Conservation (phyloP, 1,140 invertebrate species). For the Drosophila mojavensis region DNA sequence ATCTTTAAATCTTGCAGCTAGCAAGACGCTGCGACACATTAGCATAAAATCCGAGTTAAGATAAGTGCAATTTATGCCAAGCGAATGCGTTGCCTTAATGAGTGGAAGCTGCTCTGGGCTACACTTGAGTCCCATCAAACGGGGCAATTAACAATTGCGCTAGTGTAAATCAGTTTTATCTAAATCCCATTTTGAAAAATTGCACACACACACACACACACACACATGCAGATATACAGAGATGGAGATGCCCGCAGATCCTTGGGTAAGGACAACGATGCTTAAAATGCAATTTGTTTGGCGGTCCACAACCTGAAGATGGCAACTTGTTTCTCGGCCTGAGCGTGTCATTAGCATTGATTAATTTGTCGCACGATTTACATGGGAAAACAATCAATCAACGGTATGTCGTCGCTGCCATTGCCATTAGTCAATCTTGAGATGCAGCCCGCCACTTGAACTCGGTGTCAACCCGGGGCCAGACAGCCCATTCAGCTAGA, state of each 20-base stretch:
- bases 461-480: conserved; percentile 58
- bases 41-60: conserved; percentile 83
- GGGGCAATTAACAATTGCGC: conserved; percentile 67
- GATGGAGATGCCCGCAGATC: conserved; percentile 19
- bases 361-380: conserved; percentile 83
- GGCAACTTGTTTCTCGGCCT: conserved; percentile 57
- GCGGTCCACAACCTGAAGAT: conserved; percentile 51
- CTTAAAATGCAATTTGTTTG: conserved; percentile 79
- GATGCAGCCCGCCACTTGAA: conserved; percentile 71
- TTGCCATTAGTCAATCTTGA: conserved; percentile 77
- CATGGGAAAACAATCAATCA: conserved; percentile 84
- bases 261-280: conserved; percentile 24
- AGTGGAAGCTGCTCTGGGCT: conserved; percentile 47
- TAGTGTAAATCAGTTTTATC: conserved; percentile 76
- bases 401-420: conserved; percentile 61
- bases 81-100: conserved; percentile 60
- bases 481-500: conserved; percentile 41
- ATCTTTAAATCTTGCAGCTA: conserved; percentile 68
- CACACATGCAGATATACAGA: background rate
- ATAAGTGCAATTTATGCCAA: conserved; percentile 61
- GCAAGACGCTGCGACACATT: conserved; percentile 78
- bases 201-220: conserved; percentile 41
- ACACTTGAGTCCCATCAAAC: conserved; percentile 13
- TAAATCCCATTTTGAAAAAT: conserved; percentile 68
- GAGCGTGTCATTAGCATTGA: conserved; percentile 83